Conservation (phyloP, 1,140 invertebrate species). For the Drosophila parvula region DNA sequence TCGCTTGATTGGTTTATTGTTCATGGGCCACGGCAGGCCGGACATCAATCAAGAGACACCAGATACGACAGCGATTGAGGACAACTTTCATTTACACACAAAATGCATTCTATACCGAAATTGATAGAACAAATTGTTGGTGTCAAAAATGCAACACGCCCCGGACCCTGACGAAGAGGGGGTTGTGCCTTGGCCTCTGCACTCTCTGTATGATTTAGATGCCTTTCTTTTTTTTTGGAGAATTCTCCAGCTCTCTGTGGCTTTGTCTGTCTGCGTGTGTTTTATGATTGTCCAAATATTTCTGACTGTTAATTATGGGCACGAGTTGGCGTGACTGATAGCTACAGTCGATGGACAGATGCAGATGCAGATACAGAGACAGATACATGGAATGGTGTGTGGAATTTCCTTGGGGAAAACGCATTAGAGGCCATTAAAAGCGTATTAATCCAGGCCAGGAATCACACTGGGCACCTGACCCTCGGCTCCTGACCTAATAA, state of each 20-base stretch:
- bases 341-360: slow-evolving; percentile 1
- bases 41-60: slow-evolving; percentile 67
- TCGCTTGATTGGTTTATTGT: slow-evolving; percentile 78
- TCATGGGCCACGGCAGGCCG: slow-evolving; percentile 48
- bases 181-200: no score
- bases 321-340: slow-evolving; percentile 69
- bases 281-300: slow-evolving; percentile 78
- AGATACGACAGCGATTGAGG: slow-evolving; percentile 59
- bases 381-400: slow-evolving; percentile 3
- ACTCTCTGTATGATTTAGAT: slow-evolving; percentile 49
- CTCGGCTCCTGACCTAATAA: slow-evolving; percentile 52
- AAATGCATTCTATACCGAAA: slow-evolving; percentile 69
- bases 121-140: slow-evolving; percentile 76
- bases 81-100: slow-evolving; percentile 80
- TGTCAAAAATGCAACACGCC: slow-evolving; percentile 58
- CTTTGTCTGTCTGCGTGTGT: slow-evolving; percentile 17
- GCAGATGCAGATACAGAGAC: not conserved
- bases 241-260: not conserved
- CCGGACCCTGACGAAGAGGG: no score
- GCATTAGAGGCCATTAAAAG: slow-evolving; percentile 74
- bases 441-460: slow-evolving; percentile 47
- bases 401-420: slow-evolving; percentile 53
- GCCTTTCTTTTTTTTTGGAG: slow-evolving; percentile 1
- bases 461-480: slow-evolving; percentile 20
- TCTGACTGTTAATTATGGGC: slow-evolving; percentile 76